Evolutionary conservation across 2,888 invertebrate genomes (phyloP), one percentile per base, ranked within the genome.

Genomic region (Melanophora roralis): DNA sequence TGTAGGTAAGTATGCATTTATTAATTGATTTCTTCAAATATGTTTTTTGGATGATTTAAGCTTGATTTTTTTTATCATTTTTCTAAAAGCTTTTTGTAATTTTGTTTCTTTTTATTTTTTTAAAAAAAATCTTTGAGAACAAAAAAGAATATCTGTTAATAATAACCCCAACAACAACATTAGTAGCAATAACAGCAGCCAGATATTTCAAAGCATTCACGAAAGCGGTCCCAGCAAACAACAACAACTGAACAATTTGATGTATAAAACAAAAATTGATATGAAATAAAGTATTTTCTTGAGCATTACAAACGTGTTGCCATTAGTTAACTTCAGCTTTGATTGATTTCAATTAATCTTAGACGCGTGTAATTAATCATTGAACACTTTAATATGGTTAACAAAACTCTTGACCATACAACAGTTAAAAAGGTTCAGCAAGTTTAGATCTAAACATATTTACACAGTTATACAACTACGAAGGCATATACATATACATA

Each of bases 341-440:
- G 89, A 89, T 89, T 89, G 89, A 89, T 89, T 89, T 88, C 88
- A 89, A 89, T 89, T 89, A 89, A 89, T 89, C 89, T 89, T 88
- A 86, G 86, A 86, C 87, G 88, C 87, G 87, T 88, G 87, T 88
- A 88, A 89, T 89, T 89, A 89, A 89, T 89, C 89, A 89, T 87
- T 87, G 88, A 87, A 88, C 89, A 89, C 89, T 89, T 89, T 89
- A 89, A 89, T 89, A 89, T 89, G 89, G 89, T 88, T 89, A 89
- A 88, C 89, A 88, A 89, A 89, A 87, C 86, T 87, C 85, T 86
- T 87, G 88, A 85, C 87, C 87, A 86, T 85, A 85, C 88, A 87
- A 87, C 87, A 85, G 87, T 86, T 87, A 88, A 87, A 87, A 88
- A 88, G 88, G 87, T 86, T 86, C 86, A 87, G 83, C 86, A 83